phyloP scores from a whole-genome alignment of 2,888 invertebrate species.

The Vannuccia rotundouncinata region DNA sequence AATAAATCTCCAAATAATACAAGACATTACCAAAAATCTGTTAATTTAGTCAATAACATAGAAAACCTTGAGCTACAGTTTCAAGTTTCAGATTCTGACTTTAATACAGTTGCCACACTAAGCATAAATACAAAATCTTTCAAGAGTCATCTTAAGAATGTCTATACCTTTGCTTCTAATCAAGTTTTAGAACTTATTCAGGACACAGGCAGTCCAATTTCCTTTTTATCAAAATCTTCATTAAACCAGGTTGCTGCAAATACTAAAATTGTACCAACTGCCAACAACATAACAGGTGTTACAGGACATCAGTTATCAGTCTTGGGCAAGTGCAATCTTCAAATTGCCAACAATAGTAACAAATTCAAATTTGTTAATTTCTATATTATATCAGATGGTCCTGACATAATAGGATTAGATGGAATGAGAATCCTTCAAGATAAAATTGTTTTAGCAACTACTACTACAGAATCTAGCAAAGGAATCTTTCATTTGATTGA shows the following conservation, averaged over 20 bases:
- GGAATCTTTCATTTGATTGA: neutral
- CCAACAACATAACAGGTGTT: neutral
- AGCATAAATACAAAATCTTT: neutral
- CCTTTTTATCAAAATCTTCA: neutral
- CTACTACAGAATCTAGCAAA: neutral
- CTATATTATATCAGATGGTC: neutral
- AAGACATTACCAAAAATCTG: neutral
- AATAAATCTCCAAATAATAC: too few species aligned
- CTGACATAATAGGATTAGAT: neutral
- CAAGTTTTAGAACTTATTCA: neutral
- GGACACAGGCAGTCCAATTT: constrained; percentile 8
- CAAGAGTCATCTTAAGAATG: neutral
- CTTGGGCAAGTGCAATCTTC: neutral
- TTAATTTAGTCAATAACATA: neutral
- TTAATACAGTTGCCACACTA: too few species aligned
- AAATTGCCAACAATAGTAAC: neutral
- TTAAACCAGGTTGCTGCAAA: neutral
- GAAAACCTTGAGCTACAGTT: too few species aligned
- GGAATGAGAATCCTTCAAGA: neutral
- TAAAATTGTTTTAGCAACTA: neutral
- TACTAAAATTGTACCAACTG: neutral
- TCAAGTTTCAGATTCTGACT: too few species aligned
- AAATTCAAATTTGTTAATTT: neutral
- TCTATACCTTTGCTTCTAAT: neutral
- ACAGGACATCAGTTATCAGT: neutral